Base-by-base conservation (phyloP, 2,888 invertebrate genomes). In the Pilophorus perplexus region DNA sequence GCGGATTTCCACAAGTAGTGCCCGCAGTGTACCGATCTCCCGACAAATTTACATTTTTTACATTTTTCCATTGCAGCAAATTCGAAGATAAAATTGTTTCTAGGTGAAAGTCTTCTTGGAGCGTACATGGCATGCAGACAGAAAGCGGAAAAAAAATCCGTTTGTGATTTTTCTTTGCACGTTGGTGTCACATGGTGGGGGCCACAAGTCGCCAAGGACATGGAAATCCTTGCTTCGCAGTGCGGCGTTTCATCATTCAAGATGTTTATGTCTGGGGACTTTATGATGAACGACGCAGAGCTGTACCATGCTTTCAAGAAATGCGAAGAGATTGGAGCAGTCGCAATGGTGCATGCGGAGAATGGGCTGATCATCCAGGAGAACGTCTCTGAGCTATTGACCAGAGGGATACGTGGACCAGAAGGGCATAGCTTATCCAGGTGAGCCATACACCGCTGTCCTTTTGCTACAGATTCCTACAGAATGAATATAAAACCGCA, bases 201-300 rank as follows among this genome's bases (percentile, higher is more conserved):
- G 64, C 80, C 81, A 6, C 79, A 81, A 74, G 81, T 90, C 1
- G 86, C 84, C 77, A 85, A 89, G 73, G 96, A 99, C 76, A 94
- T 99, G 93, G 87, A 87, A 72, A 83, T 85, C 59, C 81, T 98
- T 64, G 78, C 83, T 20, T 87, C 90, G 69, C 87, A 92, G 75
- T 83, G 84, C 73, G 97, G 98, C 5, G 82, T 98, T 57, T 97
- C 96, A 80, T 96, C 97, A 0, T 99, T 97, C 81, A 97, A 97
- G 82, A 88, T 94, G 85, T 98, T 95, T 80, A 94, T 99, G 92
- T 96, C 97, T 0, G 55, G 55, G 12, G 38, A 55, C 3, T 97
- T 97, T 78, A 94, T 95, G 90, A 80, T 99, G 64, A 83, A 87
- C 67, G 98, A 99, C 76, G 83, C 87, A 14, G 91, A 96, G 71